Evolutionary conservation across 2,888 invertebrate species (phyloP).

Genomic region (Penaeus monodon): DNA sequence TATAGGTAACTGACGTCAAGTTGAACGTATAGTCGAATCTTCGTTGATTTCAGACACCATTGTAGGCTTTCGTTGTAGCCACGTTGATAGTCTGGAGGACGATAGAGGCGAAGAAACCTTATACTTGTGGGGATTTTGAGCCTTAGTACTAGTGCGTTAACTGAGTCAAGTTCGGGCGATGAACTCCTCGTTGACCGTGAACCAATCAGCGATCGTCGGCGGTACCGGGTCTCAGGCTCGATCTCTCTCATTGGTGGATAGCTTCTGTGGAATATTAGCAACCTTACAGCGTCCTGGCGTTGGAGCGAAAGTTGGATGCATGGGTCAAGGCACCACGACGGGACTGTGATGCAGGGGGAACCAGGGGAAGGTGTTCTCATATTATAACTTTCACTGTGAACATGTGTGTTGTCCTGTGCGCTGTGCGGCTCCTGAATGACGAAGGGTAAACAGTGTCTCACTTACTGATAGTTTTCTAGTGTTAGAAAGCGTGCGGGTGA

Average conservation of each 20-base stretch:
- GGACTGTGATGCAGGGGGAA: conserved; percentile 47
- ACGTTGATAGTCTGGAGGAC: conserved; percentile 25
- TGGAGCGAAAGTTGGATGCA: conserved; percentile 54
- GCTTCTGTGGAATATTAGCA: conserved; percentile 32
- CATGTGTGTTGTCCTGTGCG: conserved; percentile 54
- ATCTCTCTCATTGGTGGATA: conserved; percentile 46
- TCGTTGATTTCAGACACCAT: conserved; percentile 10
- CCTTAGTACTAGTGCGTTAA: conserved; percentile 45
- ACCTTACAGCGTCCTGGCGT: conserved; percentile 29
- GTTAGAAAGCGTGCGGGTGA: neutral
- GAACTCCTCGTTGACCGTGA: conserved; percentile 54
- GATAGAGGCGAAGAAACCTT: neutral
- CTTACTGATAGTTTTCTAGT: neutral
- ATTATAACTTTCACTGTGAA: conserved; percentile 60
- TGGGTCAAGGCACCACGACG: conserved; percentile 49
- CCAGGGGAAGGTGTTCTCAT: conserved; percentile 46
- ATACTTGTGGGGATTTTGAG: conserved; percentile 20
- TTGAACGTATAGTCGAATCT: conserved; percentile 39
- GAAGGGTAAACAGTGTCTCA: conserved; percentile 20
- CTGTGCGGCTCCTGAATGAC: conserved; percentile 30
- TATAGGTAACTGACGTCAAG: conserved; percentile 53
- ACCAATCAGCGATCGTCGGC: conserved; percentile 56
- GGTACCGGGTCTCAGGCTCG: conserved; percentile 41
- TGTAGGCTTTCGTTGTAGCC: conserved; percentile 38
- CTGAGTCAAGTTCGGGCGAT: conserved; percentile 60